Evolutionary conservation across 2,888 invertebrate species (phyloP), one percentile per base, ranked within the genome.

Genomic region (Clepsis dumicolana): DNA sequence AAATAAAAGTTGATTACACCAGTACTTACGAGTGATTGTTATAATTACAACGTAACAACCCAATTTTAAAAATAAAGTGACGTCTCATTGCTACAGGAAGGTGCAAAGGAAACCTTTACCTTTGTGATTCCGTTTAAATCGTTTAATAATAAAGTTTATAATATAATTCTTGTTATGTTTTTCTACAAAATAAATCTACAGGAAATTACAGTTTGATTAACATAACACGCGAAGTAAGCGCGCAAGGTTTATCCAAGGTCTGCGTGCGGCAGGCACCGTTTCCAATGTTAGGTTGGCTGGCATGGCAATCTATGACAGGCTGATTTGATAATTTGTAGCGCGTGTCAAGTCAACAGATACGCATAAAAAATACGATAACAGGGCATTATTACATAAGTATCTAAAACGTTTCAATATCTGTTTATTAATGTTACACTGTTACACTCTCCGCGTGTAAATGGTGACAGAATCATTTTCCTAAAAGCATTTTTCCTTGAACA

Each of bases 151-250:
- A 38, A n/a, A n/a, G 4, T 38, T n/a, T n/a, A n/a, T n/a, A 4
- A n/a, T 18, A 7, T 44, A 41, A n/a, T n/a, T 41, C n/a, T 35
- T 35, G 35, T 10, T 41, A 4, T 44, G 16, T 41, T 65, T 18
- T 60, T 52, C 14, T 21, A 41, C 54, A 35, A 44, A 60, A 41
- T 44, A 35, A 44, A 60, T 60, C 54, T 44, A 48, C 35, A 66
- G 38, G 32, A 54, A 61, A 61, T 44, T 65, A 38, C 24, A 61
- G 48, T 54, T 18, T 25, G 44, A 14, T 16, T 52, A 53, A 44
- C 60, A 35, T 35, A 54, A 48, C 66, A 66, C 48, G 66, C 66
- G 35, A 66, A 66, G 61, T 61, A 59, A 24, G 29, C 16, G 25
- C 29, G 29, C 29, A 21, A 21, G 21, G 32, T 60, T 44, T 14